These are phyloP conservation scores for Eumeta japonica DNA, from an alignment of 1,140 invertebrate species.

Conservation along the genomic window DNA sequence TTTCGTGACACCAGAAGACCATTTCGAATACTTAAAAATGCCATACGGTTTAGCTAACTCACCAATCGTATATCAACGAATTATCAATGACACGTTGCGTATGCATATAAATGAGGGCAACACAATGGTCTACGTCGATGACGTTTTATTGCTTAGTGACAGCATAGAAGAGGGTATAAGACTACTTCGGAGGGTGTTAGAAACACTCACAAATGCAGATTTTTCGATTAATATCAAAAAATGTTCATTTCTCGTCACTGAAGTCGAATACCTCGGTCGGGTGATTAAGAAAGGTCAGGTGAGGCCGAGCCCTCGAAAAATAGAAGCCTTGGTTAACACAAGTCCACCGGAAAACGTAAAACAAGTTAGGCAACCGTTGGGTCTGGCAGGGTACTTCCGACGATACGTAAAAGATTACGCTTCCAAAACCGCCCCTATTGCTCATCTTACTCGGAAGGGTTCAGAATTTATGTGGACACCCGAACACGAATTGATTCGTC, in stretches of 20 bases:
- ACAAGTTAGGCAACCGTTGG: constrained; percentile 25
- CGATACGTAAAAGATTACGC: constrained; percentile 26
- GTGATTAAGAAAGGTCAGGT: constrained; percentile 21
- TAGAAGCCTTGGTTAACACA: constrained; percentile 26
- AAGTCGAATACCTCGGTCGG: constrained; percentile 21
- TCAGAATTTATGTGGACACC: constrained; percentile 6
- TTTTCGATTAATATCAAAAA: constrained; percentile 25
- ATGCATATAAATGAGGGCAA: constrained; percentile 14
- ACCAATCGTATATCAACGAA: constrained; percentile 38
- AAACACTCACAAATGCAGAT: constrained; percentile 11
- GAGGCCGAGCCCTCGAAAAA: constrained; percentile 23
- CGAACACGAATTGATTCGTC: constrained; percentile 1
- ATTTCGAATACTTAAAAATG: constrained; percentile 43
- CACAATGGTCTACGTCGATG: constrained; percentile 27
- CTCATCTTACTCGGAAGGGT: constrained; percentile 17
- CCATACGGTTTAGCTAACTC: constrained; percentile 51
- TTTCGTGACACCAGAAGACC: constrained; percentile 35
- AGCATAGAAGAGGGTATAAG: constrained; percentile 8
- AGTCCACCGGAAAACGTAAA: constrained; percentile 21
- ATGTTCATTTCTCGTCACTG: constrained; percentile 17
- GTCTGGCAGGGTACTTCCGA: constrained; percentile 31
- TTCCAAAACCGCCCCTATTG: constrained; percentile 18
- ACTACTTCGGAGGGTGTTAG: constrained; percentile 12
- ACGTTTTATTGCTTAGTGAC: constrained; percentile 18
- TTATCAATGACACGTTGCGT: constrained; percentile 31